Conservation (phyloP, 2,797 vertebrate species). For the Crocodylus rhombifer region DNA sequence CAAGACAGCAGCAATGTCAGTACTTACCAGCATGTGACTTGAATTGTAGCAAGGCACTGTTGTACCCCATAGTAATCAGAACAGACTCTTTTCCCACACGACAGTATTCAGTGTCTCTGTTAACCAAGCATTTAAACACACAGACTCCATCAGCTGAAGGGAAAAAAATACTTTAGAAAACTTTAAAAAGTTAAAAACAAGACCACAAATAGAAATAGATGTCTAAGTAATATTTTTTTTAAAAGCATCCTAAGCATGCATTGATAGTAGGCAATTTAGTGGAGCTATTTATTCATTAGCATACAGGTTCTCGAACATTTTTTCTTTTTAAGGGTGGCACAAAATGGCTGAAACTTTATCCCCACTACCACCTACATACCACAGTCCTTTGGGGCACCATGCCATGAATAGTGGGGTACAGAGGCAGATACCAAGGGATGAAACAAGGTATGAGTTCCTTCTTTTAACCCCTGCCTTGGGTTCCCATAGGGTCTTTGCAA, state of each 20-base stretch:
- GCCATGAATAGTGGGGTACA: not conserved
- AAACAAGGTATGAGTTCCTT: not conserved
- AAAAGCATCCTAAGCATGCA: not conserved
- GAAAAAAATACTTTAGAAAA: constrained; percentile 24
- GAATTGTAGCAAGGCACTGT: constrained; percentile 83
- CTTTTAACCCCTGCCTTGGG: not conserved
- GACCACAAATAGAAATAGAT: not conserved
- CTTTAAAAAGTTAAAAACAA: not conserved
- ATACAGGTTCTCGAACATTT: not conserved
- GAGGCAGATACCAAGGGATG: not conserved
- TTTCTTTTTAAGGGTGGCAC: not conserved
- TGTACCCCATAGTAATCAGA: constrained; percentile 80
- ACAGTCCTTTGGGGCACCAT: not conserved
- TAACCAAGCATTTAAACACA: constrained; percentile 82
- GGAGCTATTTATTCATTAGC: not conserved
- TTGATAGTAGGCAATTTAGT: not conserved
- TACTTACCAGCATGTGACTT: constrained; percentile 80
- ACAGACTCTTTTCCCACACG: constrained; percentile 83
- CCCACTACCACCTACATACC: not conserved
- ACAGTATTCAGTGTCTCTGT: constrained; percentile 82
- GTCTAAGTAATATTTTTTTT: not conserved
- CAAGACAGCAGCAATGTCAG: not conserved
- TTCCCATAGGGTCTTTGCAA: not conserved
- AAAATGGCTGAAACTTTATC: not conserved
- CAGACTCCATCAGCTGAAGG: constrained; percentile 79